Evolutionary conservation across 2,888 invertebrate species (phyloP).

Genomic region (Drosophila kambysellisi): DNA sequence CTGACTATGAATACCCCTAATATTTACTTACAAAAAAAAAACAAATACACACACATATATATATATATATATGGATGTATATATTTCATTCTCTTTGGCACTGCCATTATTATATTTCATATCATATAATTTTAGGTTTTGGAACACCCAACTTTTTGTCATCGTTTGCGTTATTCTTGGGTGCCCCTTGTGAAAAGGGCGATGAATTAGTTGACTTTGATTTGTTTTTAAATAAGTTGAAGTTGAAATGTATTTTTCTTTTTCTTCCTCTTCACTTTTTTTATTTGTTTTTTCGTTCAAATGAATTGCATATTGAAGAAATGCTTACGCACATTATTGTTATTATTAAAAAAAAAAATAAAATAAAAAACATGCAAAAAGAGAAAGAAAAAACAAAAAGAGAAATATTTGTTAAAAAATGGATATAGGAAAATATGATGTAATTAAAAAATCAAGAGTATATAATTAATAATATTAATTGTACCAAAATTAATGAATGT

Average conservation of each 20-base stretch:
- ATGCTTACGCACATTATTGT: constrained; percentile 79
- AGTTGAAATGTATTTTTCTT: constrained; percentile 16
- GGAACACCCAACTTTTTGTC: not conserved
- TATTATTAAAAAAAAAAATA: constrained; percentile 54
- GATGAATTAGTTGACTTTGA: constrained; percentile 34
- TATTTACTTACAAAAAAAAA: constrained; percentile 4
- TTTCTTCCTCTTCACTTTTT: constrained; percentile 10
- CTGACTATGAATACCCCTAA: constrained; percentile 8
- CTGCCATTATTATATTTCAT: constrained; percentile 43
- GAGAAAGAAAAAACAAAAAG: constrained; percentile 39
- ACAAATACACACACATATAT: not conserved
- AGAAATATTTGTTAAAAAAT: constrained; percentile 66
- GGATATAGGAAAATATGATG: constrained; percentile 45
- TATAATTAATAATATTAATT: constrained; percentile 71
- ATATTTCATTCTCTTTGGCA: constrained; percentile 47
- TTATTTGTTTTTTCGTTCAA: constrained; percentile 33
- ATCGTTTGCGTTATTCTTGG: constrained; percentile 27
- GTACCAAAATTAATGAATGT: constrained; percentile 77
- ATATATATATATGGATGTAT: constrained; percentile 4
- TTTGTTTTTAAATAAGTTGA: constrained; percentile 20
- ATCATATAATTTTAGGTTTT: constrained; percentile 35
- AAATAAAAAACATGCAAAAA: constrained; percentile 24
- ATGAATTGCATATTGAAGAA: constrained; percentile 40
- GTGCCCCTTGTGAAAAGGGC: constrained; percentile 51
- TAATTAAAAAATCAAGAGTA: constrained; percentile 52